phyloP scores from a whole-genome alignment of 2,113 vertebrate genomes.

The Onychorhynchus coronatus region DNA sequence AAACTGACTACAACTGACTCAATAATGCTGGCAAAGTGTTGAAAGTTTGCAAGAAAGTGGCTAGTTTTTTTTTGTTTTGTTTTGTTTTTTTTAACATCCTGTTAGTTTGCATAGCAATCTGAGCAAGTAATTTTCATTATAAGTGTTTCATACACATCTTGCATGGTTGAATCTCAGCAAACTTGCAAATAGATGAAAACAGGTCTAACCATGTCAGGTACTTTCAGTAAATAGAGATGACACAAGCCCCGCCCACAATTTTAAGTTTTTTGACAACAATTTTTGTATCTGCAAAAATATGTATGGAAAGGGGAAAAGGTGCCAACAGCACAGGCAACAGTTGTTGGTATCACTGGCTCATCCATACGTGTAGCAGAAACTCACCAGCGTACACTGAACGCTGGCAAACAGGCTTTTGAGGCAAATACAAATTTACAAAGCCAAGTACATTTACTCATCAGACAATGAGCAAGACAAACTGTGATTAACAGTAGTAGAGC shows the following conservation, averaged over 20 bases:
- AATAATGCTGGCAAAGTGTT: background rate
- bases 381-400: accelerated
- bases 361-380: background rate
- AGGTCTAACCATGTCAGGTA: background rate
- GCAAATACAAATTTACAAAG: conserved; percentile 3
- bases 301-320: background rate
- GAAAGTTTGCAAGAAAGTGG: background rate
- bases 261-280: background rate
- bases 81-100: background rate
- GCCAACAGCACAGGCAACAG: background rate
- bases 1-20: background rate
- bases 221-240: background rate
- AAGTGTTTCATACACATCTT: background rate
- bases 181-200: background rate
- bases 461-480: conserved; percentile 3
- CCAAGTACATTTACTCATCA: conserved; percentile 6
- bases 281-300: background rate
- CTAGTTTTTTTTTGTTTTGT: background rate
- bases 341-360: background rate
- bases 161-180: background rate
- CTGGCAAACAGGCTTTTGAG: background rate
- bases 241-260: background rate
- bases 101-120: background rate
- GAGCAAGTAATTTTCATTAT: background rate
- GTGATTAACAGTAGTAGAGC: background rate